Base-by-base conservation (phyloP, 2,797 vertebrate species). In the Parambassis ranga region DNA sequence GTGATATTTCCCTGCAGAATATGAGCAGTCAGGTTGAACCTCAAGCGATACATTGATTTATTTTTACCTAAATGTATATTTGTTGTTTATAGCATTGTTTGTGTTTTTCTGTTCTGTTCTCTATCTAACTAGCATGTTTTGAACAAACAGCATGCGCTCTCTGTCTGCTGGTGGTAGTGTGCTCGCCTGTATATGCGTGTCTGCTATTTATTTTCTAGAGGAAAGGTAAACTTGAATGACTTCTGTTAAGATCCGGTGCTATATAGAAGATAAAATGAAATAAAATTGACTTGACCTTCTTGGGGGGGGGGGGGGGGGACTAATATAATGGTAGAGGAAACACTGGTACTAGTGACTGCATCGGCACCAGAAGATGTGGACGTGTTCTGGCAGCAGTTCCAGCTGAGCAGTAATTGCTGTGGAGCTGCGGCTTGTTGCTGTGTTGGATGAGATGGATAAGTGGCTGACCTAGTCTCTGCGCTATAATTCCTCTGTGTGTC, bases 381-480 rank as follows among this genome's bases (percentile, higher is more conserved):
- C 10, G 9, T 57, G 64, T 65, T 67, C 51, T 70, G 80, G 71
- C 65, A 83, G 73, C 48, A 11, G 48, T 64, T 82, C 69, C 60
- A 73, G 73, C 58, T 20, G 24, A 77, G 77, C 66, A 39, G 69
- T 88, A 84, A 88, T 84, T 89, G 73, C 80, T 83, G 65, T 82
- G 71, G 72, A 75, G 74, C 67, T 73, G 63, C 20, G 26, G 62
- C 56, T 51, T 77, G 63, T 74, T 83, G 73, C 71, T 71, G 62
- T 69, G 71, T 69, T 85, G 78, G 82, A 84, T 72, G 78, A 71
- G 77, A 76, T 71, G 74, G 71, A 82, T 83, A 79, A 84, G 77
- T 79, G 80, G 65, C 80, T 72, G 79, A 84, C 82, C 77, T 55
- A 75, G 67, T 84, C 81, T 78, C 44, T 52, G 59, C 1, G 48